These are phyloP conservation scores for Idris sp. DNA, from an alignment of 1,140 invertebrate species.

Conservation along the genomic window DNA sequence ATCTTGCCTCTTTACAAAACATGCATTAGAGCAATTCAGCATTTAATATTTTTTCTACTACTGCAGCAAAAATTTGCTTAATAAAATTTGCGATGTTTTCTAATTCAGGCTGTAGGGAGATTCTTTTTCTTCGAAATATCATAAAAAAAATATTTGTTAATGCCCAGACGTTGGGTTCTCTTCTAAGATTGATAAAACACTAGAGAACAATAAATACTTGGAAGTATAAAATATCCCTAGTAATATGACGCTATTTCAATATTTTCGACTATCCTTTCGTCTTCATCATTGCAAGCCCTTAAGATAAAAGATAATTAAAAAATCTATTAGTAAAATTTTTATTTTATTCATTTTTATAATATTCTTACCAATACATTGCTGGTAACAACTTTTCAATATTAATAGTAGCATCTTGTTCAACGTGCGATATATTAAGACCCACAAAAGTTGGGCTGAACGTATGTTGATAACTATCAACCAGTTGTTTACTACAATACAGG, in stretches of 20 bases:
- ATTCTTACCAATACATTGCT: slow-evolving; percentile 78
- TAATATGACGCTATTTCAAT: slow-evolving; percentile 82
- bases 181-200: slow-evolving; percentile 79
- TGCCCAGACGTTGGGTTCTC: slow-evolving; percentile 78
- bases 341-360: neutral
- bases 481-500: slow-evolving; percentile 84
- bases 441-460: slow-evolving; percentile 85
- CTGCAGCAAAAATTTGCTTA: slow-evolving; percentile 67
- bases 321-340: neutral
- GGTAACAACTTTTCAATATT: slow-evolving; percentile 82
- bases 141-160: slow-evolving; percentile 77
- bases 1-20: slow-evolving; percentile 78
- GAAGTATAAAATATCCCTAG: slow-evolving; percentile 85
- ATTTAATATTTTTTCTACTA: slow-evolving; percentile 69
- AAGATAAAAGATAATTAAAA: slow-evolving; percentile 22
- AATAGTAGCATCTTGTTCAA: slow-evolving; percentile 84
- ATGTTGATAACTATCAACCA: slow-evolving; percentile 86
- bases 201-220: slow-evolving; percentile 80
- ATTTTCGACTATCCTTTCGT: slow-evolving; percentile 81
- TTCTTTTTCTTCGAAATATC: slow-evolving; percentile 72
- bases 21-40: slow-evolving; percentile 76
- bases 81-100: slow-evolving; percentile 72
- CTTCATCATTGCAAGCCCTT: slow-evolving; percentile 81
- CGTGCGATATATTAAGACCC: slow-evolving; percentile 83
- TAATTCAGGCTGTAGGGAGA: slow-evolving; percentile 59